Base-by-base conservation (phyloP, 1,140 invertebrate species). In the Spodoptera frugiperda region DNA sequence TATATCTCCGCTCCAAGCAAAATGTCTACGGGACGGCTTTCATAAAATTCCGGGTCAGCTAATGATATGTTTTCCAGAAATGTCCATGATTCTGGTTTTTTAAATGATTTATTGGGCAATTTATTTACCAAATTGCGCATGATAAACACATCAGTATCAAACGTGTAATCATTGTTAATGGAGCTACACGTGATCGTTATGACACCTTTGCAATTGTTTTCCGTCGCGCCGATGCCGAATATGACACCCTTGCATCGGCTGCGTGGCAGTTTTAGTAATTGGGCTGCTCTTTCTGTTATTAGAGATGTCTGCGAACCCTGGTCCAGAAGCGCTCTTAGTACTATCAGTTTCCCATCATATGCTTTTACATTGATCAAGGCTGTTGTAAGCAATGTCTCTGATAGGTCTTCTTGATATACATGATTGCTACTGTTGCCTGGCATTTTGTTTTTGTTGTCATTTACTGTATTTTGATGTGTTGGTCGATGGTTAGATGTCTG, bases 21-120 rank as follows among this genome's bases (percentile, higher is more conserved):
- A 3, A 77, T 65, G 54, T 82, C 77, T n/a, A 82, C 17, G 11
- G 77, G 76, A 1, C 72, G 25, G 33, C 80, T 79, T 10, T 71
- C 57, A 49, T 82, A 46, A 74, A 78, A 82, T 57, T 79, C 59
- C 15, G 78, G 81, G 63, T 82, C 81, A 4, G 81, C 81, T 68
- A 79, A 65, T 14, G 55, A 55, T n/a, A 82, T 79, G 33, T 76
- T 39, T n/a, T 74, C 14, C 30, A 81, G 39, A 17, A 61, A 17
- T 25, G 73, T 25, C 80, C 81, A 82, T 2, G 14, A n/a, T n/a
- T n/a, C 8, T 61, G 78, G 81, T 33, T 79, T 79, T 14, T 72
- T 6, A 54, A 82, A 78, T 10, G 76, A n/a, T n/a, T n/a, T n/a
- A n/a, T n/a, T n/a, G n/a, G n/a, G n/a, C n/a, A n/a, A n/a, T n/a